Conservation (phyloP, 2,797 vertebrate genomes). For the Onychomys torridus region DNA sequence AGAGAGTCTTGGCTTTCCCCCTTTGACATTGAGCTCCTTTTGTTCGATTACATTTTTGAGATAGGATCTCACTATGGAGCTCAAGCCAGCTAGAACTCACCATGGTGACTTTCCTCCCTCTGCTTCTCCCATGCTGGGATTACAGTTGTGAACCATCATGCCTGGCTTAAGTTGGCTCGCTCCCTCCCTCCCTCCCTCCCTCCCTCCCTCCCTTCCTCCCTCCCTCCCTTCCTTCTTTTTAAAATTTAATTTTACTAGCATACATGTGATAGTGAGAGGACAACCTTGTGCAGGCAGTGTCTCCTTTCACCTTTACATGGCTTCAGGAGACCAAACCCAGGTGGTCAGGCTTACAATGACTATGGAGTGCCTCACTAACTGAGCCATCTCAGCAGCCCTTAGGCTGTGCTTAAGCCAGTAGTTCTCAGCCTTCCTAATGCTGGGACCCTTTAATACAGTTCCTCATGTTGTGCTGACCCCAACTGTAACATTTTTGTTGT, state of each 20-base stretch:
- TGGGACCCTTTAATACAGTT: neutral
- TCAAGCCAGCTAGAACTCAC: neutral
- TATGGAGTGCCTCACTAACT: neutral
- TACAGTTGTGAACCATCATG: neutral
- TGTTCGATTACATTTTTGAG: neutral
- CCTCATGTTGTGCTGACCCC: neutral
- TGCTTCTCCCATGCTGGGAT: neutral
- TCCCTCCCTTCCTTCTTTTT: neutral
- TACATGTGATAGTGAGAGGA: neutral
- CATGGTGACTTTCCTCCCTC: neutral
- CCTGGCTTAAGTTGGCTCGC: neutral
- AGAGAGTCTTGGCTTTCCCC: neutral
- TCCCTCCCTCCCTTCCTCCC: too few species aligned
- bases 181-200: too few species aligned
- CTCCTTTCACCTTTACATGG: neutral
- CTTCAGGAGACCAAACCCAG: neutral
- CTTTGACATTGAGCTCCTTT: neutral
- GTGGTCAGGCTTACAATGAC: neutral
- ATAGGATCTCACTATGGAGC: neutral
- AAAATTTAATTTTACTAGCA: neutral
- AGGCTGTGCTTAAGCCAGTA: neutral
- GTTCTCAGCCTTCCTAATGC: neutral
- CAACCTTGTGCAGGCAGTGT: neutral
- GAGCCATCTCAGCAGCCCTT: neutral
- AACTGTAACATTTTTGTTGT: neutral